Evolutionary conservation across 2,113 vertebrate species (phyloP), one percentile per base, ranked within the genome.

Genomic region (Planiliza haematocheilus): DNA sequence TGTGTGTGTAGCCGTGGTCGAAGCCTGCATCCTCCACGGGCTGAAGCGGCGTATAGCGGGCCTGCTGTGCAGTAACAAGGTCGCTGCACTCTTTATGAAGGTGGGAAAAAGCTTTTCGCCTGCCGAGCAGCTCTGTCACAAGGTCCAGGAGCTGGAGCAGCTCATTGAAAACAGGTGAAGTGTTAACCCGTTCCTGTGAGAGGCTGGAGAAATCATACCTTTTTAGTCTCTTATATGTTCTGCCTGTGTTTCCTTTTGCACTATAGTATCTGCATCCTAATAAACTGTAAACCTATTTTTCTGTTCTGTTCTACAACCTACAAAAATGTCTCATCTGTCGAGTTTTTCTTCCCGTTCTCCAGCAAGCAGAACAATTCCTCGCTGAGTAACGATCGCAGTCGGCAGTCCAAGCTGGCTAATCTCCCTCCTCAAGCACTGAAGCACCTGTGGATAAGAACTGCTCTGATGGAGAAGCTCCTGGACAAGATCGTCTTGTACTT

Each of bases 1-100:
- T 60, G 34, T 59, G 12, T 61, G 55, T 78, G 11, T 91, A 98
- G 97, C 96, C 3, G 95, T 97, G 0, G 97, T 99, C 81, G 98
- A 99, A 66, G 95, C 96, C 42, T 99, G 97, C 0, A 84, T 99
- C 59, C 86, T 99, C 5, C 94, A 97, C 0, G 96, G 97, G 8
- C 85, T 99, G 80, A 96, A 92, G 90, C 94, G 97, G 0, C 92
- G 97, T 56, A 97, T 97, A 0, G 97, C 97, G 0, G 97, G 98
- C 0, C 96, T 99, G 90, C 94, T 99, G 87, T 96, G 97, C 88
- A 98, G 95, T 86, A 99, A 99, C 92, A 99, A 99, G 92, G 95
- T 98, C 0, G 96, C 97, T 0, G 96, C 97, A 0, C 95, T 99
- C 1, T 99, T 99, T 70, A 96, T 96, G 95, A 99, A 98, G 90